phyloP scores from a whole-genome alignment of 2,113 vertebrate species.

The Columba livia region DNA sequence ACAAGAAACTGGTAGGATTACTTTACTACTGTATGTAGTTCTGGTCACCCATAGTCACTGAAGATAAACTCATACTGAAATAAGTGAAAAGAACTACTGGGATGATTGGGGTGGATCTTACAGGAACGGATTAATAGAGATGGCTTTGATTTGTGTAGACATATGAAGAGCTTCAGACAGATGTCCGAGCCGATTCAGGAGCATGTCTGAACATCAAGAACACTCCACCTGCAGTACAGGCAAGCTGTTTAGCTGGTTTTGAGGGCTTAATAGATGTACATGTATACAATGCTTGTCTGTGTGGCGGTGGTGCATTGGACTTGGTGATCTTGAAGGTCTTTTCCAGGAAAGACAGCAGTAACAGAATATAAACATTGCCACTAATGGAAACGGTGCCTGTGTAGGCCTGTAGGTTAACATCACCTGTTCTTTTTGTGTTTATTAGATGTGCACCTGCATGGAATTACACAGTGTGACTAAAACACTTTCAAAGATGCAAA shows the following conservation, averaged over 20 bases:
- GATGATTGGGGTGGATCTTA: not conserved
- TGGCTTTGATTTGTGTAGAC: not conserved
- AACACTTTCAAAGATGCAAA: conserved; percentile 58
- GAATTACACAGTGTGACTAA: conserved; percentile 55
- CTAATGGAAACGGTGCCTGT: conserved; percentile 14
- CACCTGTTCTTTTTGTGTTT: conserved; percentile 48
- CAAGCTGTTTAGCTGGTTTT: not conserved
- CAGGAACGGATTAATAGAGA: not conserved
- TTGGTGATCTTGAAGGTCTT: not conserved
- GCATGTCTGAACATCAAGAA: not conserved
- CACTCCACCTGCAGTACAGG: not conserved
- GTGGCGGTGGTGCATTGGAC: not conserved
- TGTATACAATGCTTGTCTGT: not conserved
- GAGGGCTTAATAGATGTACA: not conserved
- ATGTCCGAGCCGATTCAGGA: not conserved
- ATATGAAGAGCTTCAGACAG: not conserved
- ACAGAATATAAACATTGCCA: conserved; percentile 18
- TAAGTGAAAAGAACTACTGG: not conserved
- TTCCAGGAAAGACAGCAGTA: not conserved
- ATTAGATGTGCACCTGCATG: conserved; percentile 59
- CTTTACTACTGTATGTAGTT: not conserved
- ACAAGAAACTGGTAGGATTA: not conserved
- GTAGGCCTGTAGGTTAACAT: conserved; percentile 49
- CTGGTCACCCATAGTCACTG: not conserved
- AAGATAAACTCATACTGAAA: not conserved